Base-by-base conservation (phyloP, 1,140 invertebrate species). In the Drosophila seguyi region DNA sequence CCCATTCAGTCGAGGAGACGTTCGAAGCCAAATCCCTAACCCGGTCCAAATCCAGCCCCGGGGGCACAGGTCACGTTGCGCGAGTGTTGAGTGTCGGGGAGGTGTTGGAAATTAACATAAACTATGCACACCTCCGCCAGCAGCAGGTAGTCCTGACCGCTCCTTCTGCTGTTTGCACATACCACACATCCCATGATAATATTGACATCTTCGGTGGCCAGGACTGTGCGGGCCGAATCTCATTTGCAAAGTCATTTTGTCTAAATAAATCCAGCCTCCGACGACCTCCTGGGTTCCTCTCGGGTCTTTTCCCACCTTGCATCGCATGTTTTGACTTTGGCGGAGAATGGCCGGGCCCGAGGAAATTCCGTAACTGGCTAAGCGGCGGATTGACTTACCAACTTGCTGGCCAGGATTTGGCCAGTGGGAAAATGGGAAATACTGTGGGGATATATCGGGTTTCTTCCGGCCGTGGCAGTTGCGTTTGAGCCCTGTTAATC, bases 211-310 rank as follows among this genome's bases (percentile, higher is more conserved):
- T 85, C 69, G 81, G 76, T 75, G 60, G 42, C 62, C 61, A 52
- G 61, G 45, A 27, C 52, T 48, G 50, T 20, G 55, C 36, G 18
- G 47, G 50, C 50, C 53, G 85, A 90, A 91, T 91, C 90, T 91
- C 80, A 91, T 91, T 91, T 91, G 90, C 83, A 81, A 91, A 91
- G 90, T 91, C 90, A 91, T 91, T 91, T 91, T 91, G 82, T 81
- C 81, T 69, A 91, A 91, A 91, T 91, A 92, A 91, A 91, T 91
- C 80, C 88, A 90, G 83, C 87, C 85, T 81, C 79, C 81, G 61
- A 53, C 4, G 31, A 34, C 27, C 36, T 22, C 27, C 44, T 41
- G 20, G 52, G 67, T 55, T 60, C 29, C 44, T 27, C 36, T 42
- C 44, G 44, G 55, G 59, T 74, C 67, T 84, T 75, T 79, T 78